Conservation (phyloP, 1,140 invertebrate genomes). For the Halotydeus destructor region DNA sequence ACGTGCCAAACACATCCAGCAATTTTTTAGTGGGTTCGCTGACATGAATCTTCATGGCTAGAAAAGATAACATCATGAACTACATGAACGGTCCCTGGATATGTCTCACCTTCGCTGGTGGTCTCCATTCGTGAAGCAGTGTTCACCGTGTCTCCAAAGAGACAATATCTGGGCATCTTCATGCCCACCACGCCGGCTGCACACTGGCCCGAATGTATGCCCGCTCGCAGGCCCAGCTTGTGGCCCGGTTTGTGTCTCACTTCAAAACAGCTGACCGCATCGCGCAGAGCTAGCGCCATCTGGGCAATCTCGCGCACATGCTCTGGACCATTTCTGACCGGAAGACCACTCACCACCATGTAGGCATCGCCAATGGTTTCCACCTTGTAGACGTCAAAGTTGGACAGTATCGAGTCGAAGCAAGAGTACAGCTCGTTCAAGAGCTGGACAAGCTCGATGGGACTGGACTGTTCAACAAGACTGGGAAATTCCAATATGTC, state of each 20-base stretch:
- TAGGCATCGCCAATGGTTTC: slow-evolving; percentile 36
- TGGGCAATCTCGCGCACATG: slow-evolving; percentile 40
- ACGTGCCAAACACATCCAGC: slow-evolving; percentile 67
- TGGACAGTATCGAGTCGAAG: slow-evolving; percentile 71
- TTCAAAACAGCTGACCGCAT: slow-evolving; percentile 63
- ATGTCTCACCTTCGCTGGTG: not conserved
- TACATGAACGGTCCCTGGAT: not conserved
- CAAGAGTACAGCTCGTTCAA: slow-evolving; percentile 79
- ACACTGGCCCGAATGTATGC: slow-evolving; percentile 74
- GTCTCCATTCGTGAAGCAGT: slow-evolving; percentile 38
- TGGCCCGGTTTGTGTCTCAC: slow-evolving; percentile 70
- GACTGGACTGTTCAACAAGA: slow-evolving; percentile 53
- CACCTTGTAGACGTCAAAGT: slow-evolving; percentile 75
- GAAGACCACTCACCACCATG: slow-evolving; percentile 35
- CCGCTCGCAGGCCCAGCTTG: slow-evolving; percentile 75
- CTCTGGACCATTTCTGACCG: slow-evolving; percentile 30
- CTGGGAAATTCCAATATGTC: slow-evolving; percentile 72
- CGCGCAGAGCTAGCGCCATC: slow-evolving; percentile 64
- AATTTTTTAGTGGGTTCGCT: slow-evolving; percentile 70
- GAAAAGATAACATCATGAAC: not conserved
- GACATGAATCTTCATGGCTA: slow-evolving; percentile 71
- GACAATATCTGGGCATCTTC: slow-evolving; percentile 77
- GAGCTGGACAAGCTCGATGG: slow-evolving; percentile 55
- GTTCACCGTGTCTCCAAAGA: slow-evolving; percentile 51
- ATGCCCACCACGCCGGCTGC: slow-evolving; percentile 76